Base-by-base conservation (phyloP, 2,113 vertebrate genomes). In the Corythoichthys haematopterus region DNA sequence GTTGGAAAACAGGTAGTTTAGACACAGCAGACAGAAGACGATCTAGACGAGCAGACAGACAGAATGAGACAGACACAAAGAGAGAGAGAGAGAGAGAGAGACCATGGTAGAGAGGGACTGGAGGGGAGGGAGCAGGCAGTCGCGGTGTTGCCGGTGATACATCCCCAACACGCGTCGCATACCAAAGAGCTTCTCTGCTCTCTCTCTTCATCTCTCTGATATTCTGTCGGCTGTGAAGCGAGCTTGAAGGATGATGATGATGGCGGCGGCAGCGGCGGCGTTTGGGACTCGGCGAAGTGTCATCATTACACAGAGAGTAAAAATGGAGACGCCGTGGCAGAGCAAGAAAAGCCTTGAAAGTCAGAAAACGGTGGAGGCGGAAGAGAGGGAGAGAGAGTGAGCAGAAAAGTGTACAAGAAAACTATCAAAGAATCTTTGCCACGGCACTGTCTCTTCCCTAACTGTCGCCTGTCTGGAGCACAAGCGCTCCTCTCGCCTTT, bases 151-250 rank as follows among this genome's bases (percentile, higher is more conserved):
- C 55, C 35, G 55, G 55, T 79, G 85, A 88, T 85, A 87, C 79
- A 83, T 82, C 88, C 84, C 80, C 70, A 73, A 88, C 84, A 80
- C 70, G 74, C 80, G 56, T 71, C 36, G 83, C 82, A 91, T 88
- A 88, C 80, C 86, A 88, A 89, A 82, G 74, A 88, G 85, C 71
- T 73, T 61, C 77, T 80, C 72, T 62, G 45, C 77, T 74, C 75
- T 82, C 74, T 74, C 66, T 57, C 80, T 80, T 80, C 79, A 82
- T 74, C 80, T 78, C 84, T 70, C 33, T 75, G 64, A 79, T 76
- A 76, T 75, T 80, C 73, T 74, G 69, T 70, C 72, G 81, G 68
- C 63, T 87, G 66, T 85, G 77, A 86, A 77, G 79, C 68, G 38
- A 80, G 68, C 72, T 57, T 86, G 78, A 82, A 75, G 74, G 79